Base-by-base conservation (phyloP, 92 coral and sea anemone species). In the Palythoa grandiflora region DNA sequence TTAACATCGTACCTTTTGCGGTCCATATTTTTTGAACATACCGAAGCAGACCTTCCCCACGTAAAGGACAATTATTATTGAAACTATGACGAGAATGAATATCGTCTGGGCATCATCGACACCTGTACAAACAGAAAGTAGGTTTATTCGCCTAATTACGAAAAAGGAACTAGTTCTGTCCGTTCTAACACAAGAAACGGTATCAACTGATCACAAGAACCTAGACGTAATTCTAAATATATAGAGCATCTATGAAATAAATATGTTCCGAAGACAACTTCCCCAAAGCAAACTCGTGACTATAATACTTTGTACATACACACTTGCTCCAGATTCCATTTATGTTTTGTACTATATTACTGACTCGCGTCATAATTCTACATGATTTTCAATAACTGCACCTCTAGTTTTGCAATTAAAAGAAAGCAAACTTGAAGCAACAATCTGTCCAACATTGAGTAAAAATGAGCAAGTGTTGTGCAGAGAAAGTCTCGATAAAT, bases 91-190 rank as follows among this genome's bases (percentile, higher is more conserved):
- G 4, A 97, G 73, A 28, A 98, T 92, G 68, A 97, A 97, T 37
- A 97, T 94, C 36, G 99, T 97, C 92, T 97, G 99, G 17, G 96
- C 96, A 74, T 97, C 99, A 83, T 92, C 66, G 8, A 97, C 94
- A 91, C 99, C 99, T 97, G 79, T 21, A 73, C 57, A 40, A 66
- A 20, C 5, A 47, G 55, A 21, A 36, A 21, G 44, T 9, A 21
- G 11, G 19, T 60, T 8, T 48, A 55, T 10, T 16, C 12, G 35
- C 35, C n/a, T 17, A 44, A 44, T 44, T 8, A 44, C 7, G 11
- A 57, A 9, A 17, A n/a, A 1, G 5, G 28, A 2, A 40, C 13
- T 9, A 1, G 10, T 53, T 15, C 73, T 9, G 36, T 28, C 40
- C 9, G 9, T 7, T 28, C 16, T 21, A 28, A 14, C 19, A n/a